Base-by-base conservation (phyloP, 2,113 vertebrate species). In the Sakesphorus luctuosus region DNA sequence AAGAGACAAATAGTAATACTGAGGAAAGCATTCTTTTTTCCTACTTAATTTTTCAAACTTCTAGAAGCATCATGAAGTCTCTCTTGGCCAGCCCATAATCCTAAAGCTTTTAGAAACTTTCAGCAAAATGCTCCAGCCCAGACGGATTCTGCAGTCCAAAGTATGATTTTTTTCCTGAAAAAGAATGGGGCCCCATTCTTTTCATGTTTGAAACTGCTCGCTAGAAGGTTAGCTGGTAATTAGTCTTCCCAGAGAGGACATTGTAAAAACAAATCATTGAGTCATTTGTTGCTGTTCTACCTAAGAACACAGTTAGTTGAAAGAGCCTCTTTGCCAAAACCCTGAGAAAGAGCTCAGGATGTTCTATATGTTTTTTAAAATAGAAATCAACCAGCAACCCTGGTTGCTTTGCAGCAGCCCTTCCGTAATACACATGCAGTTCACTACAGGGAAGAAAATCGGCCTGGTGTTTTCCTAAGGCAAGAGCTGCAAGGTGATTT, bases 201-300 rank as follows among this genome's bases (percentile, higher is more conserved):
- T 90, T 84, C 61, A 89, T 94, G 83, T 96, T 96, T 95, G 94
- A 93, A 90, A 78, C 61, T 62, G 73, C 44, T 35, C 3, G 6
- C 73, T 92, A 35, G 86, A 94, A 95, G 69, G 76, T 76, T 75
- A 56, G 69, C 88, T 93, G 85, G 93, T 96, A 90, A 96, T 95
- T 90, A 92, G 79, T 96, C 94, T 96, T 96, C 92, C 76, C 66
- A 66, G 92, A 94, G 68, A 87, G 90, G 80, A 94, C 90, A 82
- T 55, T 96, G 66, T 92, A 69, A 96, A 97, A 97, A 90, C 96
- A 96, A 89, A 96, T 88, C 80, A 55, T 82, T 40, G 55, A 82
- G 49, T 93, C 85, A 66, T 96, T 97, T 96, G 92, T 96, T 89
- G 90, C 86, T 93, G 49, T 89, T 95, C 86, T 93, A 96, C 90